Conservation (phyloP, 2,888 invertebrate species). For the Lutraria lutraria region DNA sequence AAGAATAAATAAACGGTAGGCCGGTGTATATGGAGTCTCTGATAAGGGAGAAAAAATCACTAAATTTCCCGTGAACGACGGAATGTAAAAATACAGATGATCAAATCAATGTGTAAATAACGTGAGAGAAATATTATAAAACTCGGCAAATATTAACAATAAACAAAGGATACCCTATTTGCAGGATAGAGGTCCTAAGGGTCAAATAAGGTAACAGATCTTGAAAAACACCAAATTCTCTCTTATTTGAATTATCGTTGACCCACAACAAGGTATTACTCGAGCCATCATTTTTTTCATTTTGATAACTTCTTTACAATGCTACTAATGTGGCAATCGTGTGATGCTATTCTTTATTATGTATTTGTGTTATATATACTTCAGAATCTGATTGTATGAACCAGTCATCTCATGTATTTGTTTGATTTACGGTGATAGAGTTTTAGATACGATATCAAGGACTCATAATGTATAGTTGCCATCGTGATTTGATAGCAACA, state of each 20-base stretch:
- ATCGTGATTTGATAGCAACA: too few relatives aligned
- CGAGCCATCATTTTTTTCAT: neutral
- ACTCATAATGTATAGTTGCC: too few relatives aligned
- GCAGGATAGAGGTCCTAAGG: neutral
- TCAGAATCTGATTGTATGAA: too few relatives aligned
- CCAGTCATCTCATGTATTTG: too few relatives aligned
- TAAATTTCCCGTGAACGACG: constrained; percentile 28
- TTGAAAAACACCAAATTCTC: neutral
- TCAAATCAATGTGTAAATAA: constrained; percentile 14
- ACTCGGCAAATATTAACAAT: neutral
- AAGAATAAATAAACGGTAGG: constrained; percentile 52
- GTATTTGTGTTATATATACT: neutral
- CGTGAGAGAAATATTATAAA: constrained; percentile 5
- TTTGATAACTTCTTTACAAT: neutral
- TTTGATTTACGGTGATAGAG: too few relatives aligned
- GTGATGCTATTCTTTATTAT: neutral
- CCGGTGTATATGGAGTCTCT: constrained; percentile 20
- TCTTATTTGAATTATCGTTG: neutral
- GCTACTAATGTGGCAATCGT: neutral
- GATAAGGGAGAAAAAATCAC: constrained; percentile 49
- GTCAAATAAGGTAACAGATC: neutral
- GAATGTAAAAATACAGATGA: constrained; percentile 18
- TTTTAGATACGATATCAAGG: too few relatives aligned
- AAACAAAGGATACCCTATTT: neutral
- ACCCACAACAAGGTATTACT: neutral